These are phyloP conservation scores for Trematocara variabile DNA, from an alignment of 2,113 vertebrate species.

Conservation along the genomic window DNA sequence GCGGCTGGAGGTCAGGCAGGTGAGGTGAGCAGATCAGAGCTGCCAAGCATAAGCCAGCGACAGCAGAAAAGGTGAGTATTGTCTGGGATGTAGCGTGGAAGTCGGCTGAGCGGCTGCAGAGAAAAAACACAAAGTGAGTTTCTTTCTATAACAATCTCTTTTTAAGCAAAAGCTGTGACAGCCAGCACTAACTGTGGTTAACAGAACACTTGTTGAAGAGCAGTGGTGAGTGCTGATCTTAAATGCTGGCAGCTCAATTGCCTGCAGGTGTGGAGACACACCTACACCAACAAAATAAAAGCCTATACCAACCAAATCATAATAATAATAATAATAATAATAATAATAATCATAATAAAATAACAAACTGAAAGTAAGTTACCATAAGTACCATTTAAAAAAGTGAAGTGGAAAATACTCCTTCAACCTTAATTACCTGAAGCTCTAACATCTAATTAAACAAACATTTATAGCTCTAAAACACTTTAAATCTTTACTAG, in stretches of 20 bases:
- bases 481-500: background rate
- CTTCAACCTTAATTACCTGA: background rate
- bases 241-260: background rate
- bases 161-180: background rate
- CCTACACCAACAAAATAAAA: background rate
- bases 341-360: background rate
- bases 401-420: background rate
- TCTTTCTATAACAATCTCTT: background rate
- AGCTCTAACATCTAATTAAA: background rate
- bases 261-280: background rate
- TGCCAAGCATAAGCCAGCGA: background rate
- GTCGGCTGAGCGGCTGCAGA: background rate
- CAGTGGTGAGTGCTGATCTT: background rate
- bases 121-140: background rate
- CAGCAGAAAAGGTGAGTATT: background rate
- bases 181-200: background rate
- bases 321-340: background rate
- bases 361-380: background rate
- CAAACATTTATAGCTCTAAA: background rate
- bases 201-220: background rate
- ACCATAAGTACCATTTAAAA: background rate
- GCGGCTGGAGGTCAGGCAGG: background rate
- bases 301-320: background rate
- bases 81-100: background rate
- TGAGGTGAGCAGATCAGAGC: background rate